Evolutionary conservation across 2,888 invertebrate species (phyloP), one percentile per base, ranked within the genome.

Genomic region (Lepetodrilus schrolli): DNA sequence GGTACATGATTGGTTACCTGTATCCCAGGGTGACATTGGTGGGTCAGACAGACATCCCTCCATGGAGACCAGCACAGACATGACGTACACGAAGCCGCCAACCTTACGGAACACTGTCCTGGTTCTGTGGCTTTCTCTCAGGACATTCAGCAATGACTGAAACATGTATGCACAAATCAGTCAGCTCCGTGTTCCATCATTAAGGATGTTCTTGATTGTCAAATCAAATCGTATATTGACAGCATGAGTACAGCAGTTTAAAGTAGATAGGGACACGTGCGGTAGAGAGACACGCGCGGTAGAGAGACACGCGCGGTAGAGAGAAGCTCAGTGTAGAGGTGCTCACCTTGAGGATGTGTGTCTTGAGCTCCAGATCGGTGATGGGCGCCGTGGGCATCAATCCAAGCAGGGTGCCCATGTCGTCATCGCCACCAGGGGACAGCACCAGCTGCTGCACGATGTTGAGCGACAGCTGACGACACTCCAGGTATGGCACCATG

Each of bases 31-130:
- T 69, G 92, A 88, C 80, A 91, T 88, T 91, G 92, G 84, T 92
- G 89, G 87, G 58, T 86, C 83, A 43, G 84, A 80, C 36, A 91
- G 84, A 76, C 90, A 89, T 20, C 96, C 95, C 91, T 98, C 97
- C 89, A 99, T 92, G 0, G 96, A 96, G 0, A 97, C 95, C 66
- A 99, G 93, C 23, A 98, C 96, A 82, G 98, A 97, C 88, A 98
- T 97, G 30, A 99, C 95, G 89, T 98, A 98, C 0, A 99, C 96
- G 90, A 99, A 99, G 13, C 99, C 99, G 84, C 98, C 98, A 30
- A 97, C 97, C 93, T 98, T 98, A 82, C 99, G 94, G 91, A 99
- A 99, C 77, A 98, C 96, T 4, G 98, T 97, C 80, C 99, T 93
- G 0, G 97, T 97, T 74, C 98, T 93, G 91, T 99, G 99, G 51